These are phyloP conservation scores for Lamellibrachia columna DNA, from an alignment of 2,888 invertebrate genomes.

Conservation along the genomic window DNA sequence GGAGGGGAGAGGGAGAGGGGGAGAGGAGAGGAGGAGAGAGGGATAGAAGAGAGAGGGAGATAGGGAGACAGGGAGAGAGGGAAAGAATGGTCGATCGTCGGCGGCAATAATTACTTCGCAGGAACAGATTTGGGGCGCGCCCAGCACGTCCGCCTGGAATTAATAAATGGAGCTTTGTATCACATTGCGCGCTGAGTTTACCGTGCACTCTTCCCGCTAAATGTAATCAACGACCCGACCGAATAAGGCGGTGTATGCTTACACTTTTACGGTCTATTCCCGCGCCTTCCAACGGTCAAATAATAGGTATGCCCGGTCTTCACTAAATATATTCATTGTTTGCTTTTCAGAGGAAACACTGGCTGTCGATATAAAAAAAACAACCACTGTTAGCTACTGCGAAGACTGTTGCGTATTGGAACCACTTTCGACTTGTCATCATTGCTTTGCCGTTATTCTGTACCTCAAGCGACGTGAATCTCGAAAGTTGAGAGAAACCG, in stretches of 20 bases:
- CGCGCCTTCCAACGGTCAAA: neutral
- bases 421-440: neutral
- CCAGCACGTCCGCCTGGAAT: neutral
- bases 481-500: neutral
- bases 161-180: neutral
- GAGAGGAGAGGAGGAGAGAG: too few relatives aligned
- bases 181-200: neutral
- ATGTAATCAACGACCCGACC: neutral
- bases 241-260: neutral
- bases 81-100: too few relatives aligned
- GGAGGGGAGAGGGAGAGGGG: too few relatives aligned
- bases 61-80: too few relatives aligned
- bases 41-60: too few relatives aligned
- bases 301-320: neutral
- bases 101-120: too few relatives aligned
- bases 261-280: neutral
- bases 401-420: neutral
- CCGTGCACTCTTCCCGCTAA: neutral
- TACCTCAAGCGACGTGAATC: neutral
- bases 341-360: neutral
- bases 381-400: neutral
- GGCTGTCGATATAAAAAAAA: neutral
- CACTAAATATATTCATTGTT: neutral
- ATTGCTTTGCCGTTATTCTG: neutral
- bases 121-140: too few relatives aligned